Base-by-base conservation (phyloP, 2,797 vertebrate species). In the Acrocephalus scirpaceus region DNA sequence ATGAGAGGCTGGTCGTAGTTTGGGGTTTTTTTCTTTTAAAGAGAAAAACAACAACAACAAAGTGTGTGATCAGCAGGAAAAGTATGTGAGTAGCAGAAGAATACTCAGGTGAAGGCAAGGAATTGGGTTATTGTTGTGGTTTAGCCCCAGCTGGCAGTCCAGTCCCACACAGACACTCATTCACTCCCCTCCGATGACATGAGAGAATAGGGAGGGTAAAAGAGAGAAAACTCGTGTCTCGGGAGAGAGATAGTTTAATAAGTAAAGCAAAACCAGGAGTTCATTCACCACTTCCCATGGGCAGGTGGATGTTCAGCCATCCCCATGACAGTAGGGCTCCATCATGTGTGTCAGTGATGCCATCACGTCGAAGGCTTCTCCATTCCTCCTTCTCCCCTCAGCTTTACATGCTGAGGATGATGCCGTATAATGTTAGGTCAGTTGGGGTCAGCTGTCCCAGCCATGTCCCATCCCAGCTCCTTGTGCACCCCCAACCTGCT, bases 191-290 rank as follows among this genome's bases (percentile, higher is more conserved):
- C 25, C 1, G 0, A 27, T 13, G 20, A 17, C 30, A 29, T 25
- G 23, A 23, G 61, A 56, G 34, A 71, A 56, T 2, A 12, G 32
- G 30, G 23, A 72, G 23, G 20, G 38, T 57, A 57, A 45, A 65
- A 44, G 27, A 38, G 14, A 51, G 19, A 23, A 65, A 58, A 38
- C 27, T 25, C 0, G 0, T 58, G 36, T 18, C 2, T 13, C 44
- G 51, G 25, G 27, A 45, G 54, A 60, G 25, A 38, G 23, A 10
- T 9, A 44, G 27, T 58, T 44, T 20, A 65, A 25, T 20, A 45
- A 11, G 9, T 38, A 40, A 80, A n/a, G 45, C 23, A 40, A 38
- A 53, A 23, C 13, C 40, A 61, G n/a, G 13, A 50, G 25, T 26
- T 45, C 45, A 38, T 79, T 36, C 9, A 19, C 18, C 5, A 17